These are phyloP conservation scores for Takifugu rubripes DNA, from an alignment of 2,797 vertebrate genomes.

Conservation along the genomic window DNA sequence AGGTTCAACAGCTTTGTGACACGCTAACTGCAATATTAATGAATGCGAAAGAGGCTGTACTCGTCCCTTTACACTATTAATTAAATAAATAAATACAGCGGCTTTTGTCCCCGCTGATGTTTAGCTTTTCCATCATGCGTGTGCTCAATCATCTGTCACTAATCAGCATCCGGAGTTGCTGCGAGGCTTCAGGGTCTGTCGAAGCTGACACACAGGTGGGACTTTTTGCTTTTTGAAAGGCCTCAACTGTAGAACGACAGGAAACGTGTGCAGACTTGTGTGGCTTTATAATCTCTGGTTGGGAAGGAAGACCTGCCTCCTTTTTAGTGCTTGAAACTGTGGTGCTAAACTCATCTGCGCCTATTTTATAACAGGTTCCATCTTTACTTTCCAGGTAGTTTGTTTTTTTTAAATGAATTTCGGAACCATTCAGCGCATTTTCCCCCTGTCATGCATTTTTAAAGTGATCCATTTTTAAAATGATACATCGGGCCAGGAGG, in stretches of 20 bases:
- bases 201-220: constrained; percentile 27
- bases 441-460: constrained; percentile 31
- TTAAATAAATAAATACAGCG: constrained; percentile 23
- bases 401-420: constrained; percentile 6
- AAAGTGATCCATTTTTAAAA: constrained; percentile 25
- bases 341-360: constrained; percentile 7
- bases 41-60: constrained; percentile 30
- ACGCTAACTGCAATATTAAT: constrained; percentile 1
- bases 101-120: constrained; percentile 37
- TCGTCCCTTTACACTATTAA: constrained; percentile 55
- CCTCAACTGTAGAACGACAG: constrained; percentile 11
- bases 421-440: constrained; percentile 26
- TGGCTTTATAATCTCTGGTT: too few species aligned
- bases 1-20: constrained; percentile 15
- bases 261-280: background rate
- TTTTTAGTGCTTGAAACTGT: constrained; percentile 10
- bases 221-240: constrained; percentile 13
- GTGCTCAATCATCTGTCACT: constrained; percentile 47
- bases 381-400: constrained; percentile 34
- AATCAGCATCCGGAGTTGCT: constrained; percentile 58
- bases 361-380: constrained; percentile 20
- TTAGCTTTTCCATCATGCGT: constrained; percentile 18
- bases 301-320: too few species aligned
- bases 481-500: background rate
- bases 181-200: constrained; percentile 29